Conservation (phyloP, 2,113 vertebrate genomes). For the Acanthochromis polyacanthus region DNA sequence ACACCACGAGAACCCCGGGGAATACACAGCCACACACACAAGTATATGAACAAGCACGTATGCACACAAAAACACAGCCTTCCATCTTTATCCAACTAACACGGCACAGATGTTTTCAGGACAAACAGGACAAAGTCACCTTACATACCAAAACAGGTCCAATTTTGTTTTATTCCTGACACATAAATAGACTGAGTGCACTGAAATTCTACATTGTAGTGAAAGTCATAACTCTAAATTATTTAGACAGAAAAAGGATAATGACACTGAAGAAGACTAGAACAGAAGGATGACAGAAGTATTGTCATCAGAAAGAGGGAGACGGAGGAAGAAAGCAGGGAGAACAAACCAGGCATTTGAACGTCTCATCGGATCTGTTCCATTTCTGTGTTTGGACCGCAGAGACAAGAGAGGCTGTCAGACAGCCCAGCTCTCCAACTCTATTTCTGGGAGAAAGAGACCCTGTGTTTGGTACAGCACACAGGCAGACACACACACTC, state of each 20-base stretch:
- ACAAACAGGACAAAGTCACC: conserved; percentile 44
- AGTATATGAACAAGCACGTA: neutral
- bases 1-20: conserved; percentile 21
- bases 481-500: conserved; percentile 22
- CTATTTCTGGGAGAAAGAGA: conserved; percentile 54
- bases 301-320: conserved; percentile 4
- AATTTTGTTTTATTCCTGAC: neutral
- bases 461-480: conserved; percentile 57
- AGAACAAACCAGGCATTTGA: conserved; percentile 53
- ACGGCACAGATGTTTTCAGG: conserved; percentile 41
- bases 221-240: neutral
- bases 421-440: conserved; percentile 51
- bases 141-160: neutral
- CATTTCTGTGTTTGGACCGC: conserved; percentile 47
- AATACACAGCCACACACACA: conserved; percentile 15
- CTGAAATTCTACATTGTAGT: neutral
- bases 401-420: conserved; percentile 68
- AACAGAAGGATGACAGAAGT: conserved; percentile 14
- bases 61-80: conserved; percentile 1
- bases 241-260: neutral
- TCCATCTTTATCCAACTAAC: conserved; percentile 43
- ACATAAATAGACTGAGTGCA: conserved; percentile 3
- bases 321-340: conserved; percentile 4
- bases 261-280: neutral
- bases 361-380: conserved; percentile 59